A percentile compares a stretch with the other conserved stretches of the same genome.
These are phyloP conservation scores for Lasioglossum malachurum DNA, from an alignment of 2,888 invertebrate genomes.

Conservation along the genomic window DNA sequence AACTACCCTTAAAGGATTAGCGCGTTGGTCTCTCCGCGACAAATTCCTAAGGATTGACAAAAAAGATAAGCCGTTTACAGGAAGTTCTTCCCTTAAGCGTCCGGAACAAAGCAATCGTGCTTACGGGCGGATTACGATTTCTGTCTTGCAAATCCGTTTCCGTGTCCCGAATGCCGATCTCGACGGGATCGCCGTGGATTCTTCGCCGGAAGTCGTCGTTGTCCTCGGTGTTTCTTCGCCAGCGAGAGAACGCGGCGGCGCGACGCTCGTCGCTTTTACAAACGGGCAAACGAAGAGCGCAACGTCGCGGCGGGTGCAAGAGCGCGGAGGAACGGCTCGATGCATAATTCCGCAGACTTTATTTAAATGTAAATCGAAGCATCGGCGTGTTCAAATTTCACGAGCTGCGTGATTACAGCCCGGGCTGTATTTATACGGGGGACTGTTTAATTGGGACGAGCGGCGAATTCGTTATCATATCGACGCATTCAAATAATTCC, in stretches of 20 bases:
- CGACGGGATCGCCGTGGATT: not conserved
- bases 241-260: not conserved
- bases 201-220: not conserved
- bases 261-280: not conserved
- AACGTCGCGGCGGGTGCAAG: not conserved
- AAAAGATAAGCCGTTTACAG: not conserved
- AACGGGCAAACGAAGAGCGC: not conserved
- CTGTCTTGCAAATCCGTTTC: not conserved
- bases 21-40: too few relatives aligned
- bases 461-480: slow-evolving; percentile 23
- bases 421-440: slow-evolving; percentile 20
- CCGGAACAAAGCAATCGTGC: not conserved
- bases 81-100: not conserved
- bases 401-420: slow-evolving; percentile 27
- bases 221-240: not conserved
- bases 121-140: not conserved
- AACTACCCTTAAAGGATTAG: too few relatives aligned
- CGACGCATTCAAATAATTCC: slow-evolving; percentile 31
- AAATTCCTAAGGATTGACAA: not conserved
- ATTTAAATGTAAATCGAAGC: slow-evolving; percentile 37
- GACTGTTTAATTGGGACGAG: slow-evolving; percentile 29
- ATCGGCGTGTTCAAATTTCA: slow-evolving; percentile 25
- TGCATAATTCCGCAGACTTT: slow-evolving; percentile 30
- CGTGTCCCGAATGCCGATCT: not conserved
- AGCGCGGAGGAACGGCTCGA: slow-evolving; percentile 1